A percentile compares a stretch with the other conserved stretches of the same genome.
These are phyloP conservation scores for Polymixis flavicincta DNA, from an alignment of 2,888 invertebrate species.

Conservation along the genomic window DNA sequence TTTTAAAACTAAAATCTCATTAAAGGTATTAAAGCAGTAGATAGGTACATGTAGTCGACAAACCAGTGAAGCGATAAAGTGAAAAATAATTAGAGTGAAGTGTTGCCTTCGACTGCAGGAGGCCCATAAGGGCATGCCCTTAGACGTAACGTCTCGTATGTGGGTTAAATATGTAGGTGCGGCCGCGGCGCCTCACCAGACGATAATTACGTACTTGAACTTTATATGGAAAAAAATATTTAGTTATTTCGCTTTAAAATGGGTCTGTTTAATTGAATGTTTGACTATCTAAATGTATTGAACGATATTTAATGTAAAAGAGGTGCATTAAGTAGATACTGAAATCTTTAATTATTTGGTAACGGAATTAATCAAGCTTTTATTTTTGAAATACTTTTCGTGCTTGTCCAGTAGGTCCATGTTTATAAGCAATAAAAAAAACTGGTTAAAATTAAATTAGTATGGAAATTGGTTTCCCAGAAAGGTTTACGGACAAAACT, in stretches of 20 bases:
- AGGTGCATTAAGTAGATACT: background rate
- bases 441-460: background rate
- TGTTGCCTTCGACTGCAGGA: constrained; percentile 44
- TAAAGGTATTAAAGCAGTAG: background rate
- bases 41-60: constrained; percentile 5
- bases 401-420: background rate
- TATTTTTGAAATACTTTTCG: background rate
- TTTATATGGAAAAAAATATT: constrained; percentile 53
- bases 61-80: constrained; percentile 20
- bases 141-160: constrained; percentile 38
- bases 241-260: background rate
- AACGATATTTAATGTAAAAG: background rate
- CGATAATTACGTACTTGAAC: constrained; percentile 55
- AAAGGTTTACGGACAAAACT: background rate
- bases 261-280: background rate
- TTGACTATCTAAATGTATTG: background rate
- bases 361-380: too few relatives aligned
- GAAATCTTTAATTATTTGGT: background rate
- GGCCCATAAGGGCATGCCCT: constrained; percentile 37
- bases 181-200: constrained; percentile 24
- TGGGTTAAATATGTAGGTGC: constrained; percentile 58
- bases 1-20: background rate
- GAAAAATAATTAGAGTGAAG: constrained; percentile 38
- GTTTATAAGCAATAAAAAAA: background rate
- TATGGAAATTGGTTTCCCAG: background rate